Conservation (phyloP, 2,797 vertebrate genomes). For the Mastacembelus armatus region DNA sequence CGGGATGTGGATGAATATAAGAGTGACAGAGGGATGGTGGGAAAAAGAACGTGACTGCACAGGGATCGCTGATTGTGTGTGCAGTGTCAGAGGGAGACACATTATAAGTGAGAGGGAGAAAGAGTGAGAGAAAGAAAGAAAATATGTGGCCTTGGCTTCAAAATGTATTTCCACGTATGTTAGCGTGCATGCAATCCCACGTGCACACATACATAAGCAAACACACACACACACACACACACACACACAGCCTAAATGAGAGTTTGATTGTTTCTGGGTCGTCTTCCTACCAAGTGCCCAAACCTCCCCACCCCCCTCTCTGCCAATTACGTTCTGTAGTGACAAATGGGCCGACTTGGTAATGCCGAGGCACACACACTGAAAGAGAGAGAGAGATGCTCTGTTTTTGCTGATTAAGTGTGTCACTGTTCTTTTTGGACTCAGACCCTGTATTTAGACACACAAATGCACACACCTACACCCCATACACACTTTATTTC, state of each 20-base stretch:
- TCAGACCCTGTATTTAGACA: slow-evolving; percentile 27
- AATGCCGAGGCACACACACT: slow-evolving; percentile 40
- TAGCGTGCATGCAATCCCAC: slow-evolving; percentile 28
- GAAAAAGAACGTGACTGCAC: slow-evolving; percentile 19
- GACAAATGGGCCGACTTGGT: slow-evolving; percentile 73
- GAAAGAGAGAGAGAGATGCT: slow-evolving; percentile 34
- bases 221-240: slow-evolving; percentile 8
- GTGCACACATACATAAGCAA: slow-evolving; percentile 26
- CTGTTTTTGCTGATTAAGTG: slow-evolving; percentile 59
- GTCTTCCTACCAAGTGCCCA: slow-evolving; percentile 48
- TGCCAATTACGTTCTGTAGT: slow-evolving; percentile 76
- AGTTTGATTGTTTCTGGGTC: slow-evolving; percentile 74
- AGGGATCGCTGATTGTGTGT: slow-evolving; percentile 39
- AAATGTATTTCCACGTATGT: slow-evolving; percentile 29
- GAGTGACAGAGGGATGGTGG: slow-evolving; percentile 17
- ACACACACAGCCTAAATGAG: slow-evolving; percentile 45
- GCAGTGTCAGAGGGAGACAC: slow-evolving; percentile 35
- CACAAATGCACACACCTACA: slow-evolving; percentile 14
- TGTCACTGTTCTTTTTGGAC: slow-evolving; percentile 47
- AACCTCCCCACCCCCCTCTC: too few species aligned
- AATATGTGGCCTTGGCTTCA: slow-evolving; percentile 46
- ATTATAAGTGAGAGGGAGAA: slow-evolving; percentile 16
- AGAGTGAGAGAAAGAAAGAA: too few species aligned
- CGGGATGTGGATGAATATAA: slow-evolving; percentile 72
- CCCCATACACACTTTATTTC: slow-evolving; percentile 31